Conservation (phyloP, 2,113 vertebrate genomes). For the Indri indri region DNA sequence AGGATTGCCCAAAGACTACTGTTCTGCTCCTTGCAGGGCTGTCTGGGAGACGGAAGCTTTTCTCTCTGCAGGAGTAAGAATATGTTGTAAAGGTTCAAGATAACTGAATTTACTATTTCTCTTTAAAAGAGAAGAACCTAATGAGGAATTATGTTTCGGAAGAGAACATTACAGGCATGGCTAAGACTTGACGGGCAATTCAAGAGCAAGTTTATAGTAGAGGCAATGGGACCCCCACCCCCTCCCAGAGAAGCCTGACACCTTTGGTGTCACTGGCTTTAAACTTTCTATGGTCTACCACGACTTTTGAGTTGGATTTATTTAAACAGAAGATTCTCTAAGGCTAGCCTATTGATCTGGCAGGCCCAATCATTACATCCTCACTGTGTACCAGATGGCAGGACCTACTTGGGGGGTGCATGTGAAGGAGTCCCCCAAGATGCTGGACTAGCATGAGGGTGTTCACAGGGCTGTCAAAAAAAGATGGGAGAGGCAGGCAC, state of each 20-base stretch:
- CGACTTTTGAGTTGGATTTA: neutral
- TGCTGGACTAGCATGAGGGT: no score
- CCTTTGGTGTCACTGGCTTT: neutral
- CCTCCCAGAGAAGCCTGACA: accelerated
- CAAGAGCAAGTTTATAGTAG: neutral
- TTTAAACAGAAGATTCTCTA: neutral
- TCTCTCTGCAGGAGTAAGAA: neutral
- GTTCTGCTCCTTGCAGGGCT: neutral
- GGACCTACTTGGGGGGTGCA: neutral
- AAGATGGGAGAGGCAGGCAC: neutral
- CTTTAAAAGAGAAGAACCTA: neutral
- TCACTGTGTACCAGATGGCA: neutral
- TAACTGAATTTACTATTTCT: neutral
- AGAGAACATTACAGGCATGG: neutral
- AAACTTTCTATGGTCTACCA: neutral
- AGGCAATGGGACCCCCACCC: neutral
- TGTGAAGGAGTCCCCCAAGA: neutral
- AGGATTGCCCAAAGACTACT: neutral
- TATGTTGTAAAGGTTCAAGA: neutral
- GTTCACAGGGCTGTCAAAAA: neutral
- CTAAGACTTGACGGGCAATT: neutral
- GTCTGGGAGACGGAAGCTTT: neutral
- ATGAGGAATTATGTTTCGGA: neutral
- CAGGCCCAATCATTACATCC: neutral
- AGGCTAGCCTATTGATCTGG: neutral